Evolutionary conservation across 1,140 invertebrate species (phyloP).

Genomic region (Bactericera cockerelli): DNA sequence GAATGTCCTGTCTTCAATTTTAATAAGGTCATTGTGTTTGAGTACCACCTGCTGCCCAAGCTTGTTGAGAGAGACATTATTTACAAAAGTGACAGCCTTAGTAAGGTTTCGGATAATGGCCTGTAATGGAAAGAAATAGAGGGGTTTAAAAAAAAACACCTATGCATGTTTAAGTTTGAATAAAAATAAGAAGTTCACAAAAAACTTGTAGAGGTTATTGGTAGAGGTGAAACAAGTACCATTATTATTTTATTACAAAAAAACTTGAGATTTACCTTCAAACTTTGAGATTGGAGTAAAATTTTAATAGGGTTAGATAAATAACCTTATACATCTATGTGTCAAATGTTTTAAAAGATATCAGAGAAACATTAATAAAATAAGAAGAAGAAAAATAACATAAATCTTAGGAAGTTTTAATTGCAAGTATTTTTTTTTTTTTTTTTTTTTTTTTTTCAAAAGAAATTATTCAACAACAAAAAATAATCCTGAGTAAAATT

Average conservation of each 20-base stretch:
- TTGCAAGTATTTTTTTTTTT: too few species aligned
- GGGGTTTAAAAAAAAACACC: not conserved
- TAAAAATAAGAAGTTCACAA: not conserved
- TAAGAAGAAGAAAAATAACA: too few species aligned
- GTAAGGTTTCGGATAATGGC: not conserved
- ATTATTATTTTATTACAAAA: not conserved
- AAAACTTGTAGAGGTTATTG: not conserved
- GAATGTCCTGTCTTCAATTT: not conserved
- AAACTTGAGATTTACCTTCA: not conserved
- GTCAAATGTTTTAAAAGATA: too few species aligned
- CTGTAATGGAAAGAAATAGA: not conserved
- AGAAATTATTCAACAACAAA: too few species aligned
- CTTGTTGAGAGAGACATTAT: not conserved
- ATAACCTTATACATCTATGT: too few species aligned
- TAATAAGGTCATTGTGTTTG: not conserved
- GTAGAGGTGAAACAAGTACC: not conserved
- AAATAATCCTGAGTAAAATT: too few species aligned
- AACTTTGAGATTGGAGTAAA: not conserved
- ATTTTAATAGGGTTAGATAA: not conserved
- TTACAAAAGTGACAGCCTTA: constrained; percentile 4
- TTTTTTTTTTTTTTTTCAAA: too few species aligned
- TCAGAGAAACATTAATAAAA: too few species aligned
- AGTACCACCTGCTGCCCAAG: not conserved
- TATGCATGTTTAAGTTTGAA: not conserved
- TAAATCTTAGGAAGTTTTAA: too few species aligned